Evolutionary conservation across 2,113 vertebrate genomes (phyloP).

Genomic region (Hippocampus mohnikei): DNA sequence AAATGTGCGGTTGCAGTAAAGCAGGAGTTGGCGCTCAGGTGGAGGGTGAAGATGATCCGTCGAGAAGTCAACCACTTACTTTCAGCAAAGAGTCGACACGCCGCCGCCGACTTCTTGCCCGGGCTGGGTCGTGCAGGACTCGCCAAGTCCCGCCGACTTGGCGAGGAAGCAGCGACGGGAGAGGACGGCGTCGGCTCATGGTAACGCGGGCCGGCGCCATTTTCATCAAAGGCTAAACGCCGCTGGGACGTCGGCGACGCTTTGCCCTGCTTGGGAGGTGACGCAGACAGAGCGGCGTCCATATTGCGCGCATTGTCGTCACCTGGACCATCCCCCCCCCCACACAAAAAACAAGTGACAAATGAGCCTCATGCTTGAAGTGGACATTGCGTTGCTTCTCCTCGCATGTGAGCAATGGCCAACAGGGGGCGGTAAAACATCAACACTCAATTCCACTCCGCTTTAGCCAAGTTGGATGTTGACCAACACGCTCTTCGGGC

Average conservation of each 20-base stretch:
- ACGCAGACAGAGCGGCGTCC: conserved; percentile 61
- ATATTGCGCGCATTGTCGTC: conserved; percentile 89
- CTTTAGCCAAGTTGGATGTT: too few relatives aligned
- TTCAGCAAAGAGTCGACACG: conserved; percentile 69
- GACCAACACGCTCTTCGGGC: too few relatives aligned
- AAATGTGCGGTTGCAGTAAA: too few relatives aligned
- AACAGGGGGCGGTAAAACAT: too few relatives aligned
- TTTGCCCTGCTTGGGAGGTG: conserved; percentile 81
- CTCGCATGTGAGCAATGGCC: too few relatives aligned
- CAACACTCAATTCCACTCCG: too few relatives aligned
- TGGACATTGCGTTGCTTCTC: too few relatives aligned
- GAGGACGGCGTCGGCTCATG: neutral
- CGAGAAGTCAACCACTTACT: conserved; percentile 63
- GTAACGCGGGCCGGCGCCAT: conserved; percentile 23
- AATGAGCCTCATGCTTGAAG: too few relatives aligned
- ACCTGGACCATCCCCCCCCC: conserved; percentile 54
- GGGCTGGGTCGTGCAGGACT: neutral
- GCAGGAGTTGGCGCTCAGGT: too few relatives aligned
- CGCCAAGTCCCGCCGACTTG: conserved; percentile 54
- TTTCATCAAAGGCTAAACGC: conserved; percentile 77
- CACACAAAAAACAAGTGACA: neutral
- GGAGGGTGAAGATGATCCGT: too few relatives aligned
- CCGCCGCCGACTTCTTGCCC: conserved; percentile 18
- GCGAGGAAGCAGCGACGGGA: conserved; percentile 7
- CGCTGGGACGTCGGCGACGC: conserved; percentile 50